Evolutionary conservation across 2,797 vertebrate genomes (phyloP).

Genomic region (Gallirallus australis): DNA sequence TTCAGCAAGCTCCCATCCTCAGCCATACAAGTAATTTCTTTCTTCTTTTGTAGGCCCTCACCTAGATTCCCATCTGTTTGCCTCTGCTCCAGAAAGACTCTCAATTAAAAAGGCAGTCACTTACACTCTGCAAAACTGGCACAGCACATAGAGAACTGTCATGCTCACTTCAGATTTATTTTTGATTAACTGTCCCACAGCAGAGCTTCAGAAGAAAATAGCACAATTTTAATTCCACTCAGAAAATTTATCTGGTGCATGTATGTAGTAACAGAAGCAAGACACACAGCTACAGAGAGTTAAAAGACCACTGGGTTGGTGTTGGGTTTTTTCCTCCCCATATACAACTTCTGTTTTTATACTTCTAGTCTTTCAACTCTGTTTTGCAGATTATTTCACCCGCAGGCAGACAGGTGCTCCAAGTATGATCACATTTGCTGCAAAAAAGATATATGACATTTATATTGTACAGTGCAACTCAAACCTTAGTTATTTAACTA

Average conservation of each 20-base stretch:
- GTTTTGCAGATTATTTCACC: slow-evolving; percentile 8
- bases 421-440: neutral
- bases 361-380: neutral
- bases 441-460: neutral
- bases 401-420: neutral
- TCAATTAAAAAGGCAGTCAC: slow-evolving; percentile 33
- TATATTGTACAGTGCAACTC: neutral
- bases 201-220: slow-evolving; percentile 1
- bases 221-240: neutral
- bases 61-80: slow-evolving; percentile 60
- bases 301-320: neutral
- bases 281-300: neutral
- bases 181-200: slow-evolving; percentile 30
- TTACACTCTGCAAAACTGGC: slow-evolving; percentile 44
- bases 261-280: neutral
- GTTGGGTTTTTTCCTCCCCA: rapidly evolving
- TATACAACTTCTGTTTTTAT: neutral
- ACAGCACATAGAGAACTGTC: slow-evolving; percentile 26
- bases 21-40: neutral
- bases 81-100: slow-evolving; percentile 56
- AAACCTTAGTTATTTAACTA: neutral
- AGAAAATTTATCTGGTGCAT: neutral
- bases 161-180: slow-evolving; percentile 45
- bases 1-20: slow-evolving; percentile 36
- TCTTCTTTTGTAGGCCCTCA: slow-evolving; percentile 26